phyloP scores from a whole-genome alignment of 2,888 invertebrate genomes.

The Scaptomyza parva region DNA sequence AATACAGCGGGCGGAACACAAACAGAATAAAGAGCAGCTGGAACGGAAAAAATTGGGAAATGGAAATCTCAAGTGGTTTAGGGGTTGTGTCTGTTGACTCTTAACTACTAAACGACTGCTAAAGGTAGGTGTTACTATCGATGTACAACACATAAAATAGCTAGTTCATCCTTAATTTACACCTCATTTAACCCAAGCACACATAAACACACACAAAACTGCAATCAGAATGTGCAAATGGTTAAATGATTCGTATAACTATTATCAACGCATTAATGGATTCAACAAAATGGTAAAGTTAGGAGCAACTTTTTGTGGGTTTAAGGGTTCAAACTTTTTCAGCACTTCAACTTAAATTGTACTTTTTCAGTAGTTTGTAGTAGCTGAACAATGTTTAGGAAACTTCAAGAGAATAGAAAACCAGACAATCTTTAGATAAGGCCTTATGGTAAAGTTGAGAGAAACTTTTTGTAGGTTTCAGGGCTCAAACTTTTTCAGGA shows the following conservation, averaged over 20 bases:
- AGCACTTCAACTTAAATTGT: no score
- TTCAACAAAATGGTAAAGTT: constrained; percentile 1
- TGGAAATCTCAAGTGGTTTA: constrained; percentile 47
- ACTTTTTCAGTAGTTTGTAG: no score
- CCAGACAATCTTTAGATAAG: no score
- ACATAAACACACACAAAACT: constrained; percentile 15
- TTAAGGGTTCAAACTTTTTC: no score
- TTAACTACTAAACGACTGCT: background rate
- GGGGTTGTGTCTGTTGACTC: constrained; percentile 18
- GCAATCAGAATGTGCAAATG: constrained; percentile 30
- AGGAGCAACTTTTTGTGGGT: background rate
- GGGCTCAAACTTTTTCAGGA: no score
- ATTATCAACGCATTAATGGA: constrained; percentile 57
- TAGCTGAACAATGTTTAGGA: no score
- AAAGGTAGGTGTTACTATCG: constrained; percentile 49
- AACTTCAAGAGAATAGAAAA: no score
- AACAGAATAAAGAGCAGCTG: constrained; percentile 59
- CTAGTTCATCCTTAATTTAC: constrained; percentile 65
- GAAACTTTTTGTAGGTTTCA: no score
- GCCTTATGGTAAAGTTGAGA: no score
- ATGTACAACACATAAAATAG: constrained; percentile 1
- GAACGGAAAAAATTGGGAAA: background rate
- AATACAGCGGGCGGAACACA: constrained; percentile 65
- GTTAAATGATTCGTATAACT: constrained; percentile 35
- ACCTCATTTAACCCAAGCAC: constrained; percentile 60